Evolutionary conservation across 2,888 invertebrate genomes (phyloP).

Genomic region (Drosophila vallismaia): DNA sequence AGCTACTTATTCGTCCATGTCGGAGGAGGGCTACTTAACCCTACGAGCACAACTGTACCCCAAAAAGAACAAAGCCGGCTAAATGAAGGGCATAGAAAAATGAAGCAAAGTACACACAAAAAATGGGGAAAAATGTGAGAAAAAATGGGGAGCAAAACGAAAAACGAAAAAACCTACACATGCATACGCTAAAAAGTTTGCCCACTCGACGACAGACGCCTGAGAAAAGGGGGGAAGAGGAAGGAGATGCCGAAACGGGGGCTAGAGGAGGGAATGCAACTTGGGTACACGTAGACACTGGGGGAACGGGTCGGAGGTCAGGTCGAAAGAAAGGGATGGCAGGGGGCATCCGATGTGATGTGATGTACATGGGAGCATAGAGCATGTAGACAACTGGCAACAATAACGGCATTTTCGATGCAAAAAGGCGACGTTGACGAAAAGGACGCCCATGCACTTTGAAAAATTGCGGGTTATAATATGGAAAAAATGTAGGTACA

Average conservation of each 20-base stretch:
- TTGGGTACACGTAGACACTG: constrained; percentile 56
- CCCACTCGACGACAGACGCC: constrained; percentile 76
- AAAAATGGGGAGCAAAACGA: constrained; percentile 26
- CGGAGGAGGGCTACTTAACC: constrained; percentile 56
- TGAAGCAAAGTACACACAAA: constrained; percentile 47
- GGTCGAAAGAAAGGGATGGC: not conserved
- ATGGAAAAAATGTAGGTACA: no score
- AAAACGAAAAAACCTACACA: constrained; percentile 24
- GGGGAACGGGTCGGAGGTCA: not conserved
- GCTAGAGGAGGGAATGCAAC: constrained; percentile 48
- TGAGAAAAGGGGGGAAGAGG: constrained; percentile 19
- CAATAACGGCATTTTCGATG: constrained; percentile 80
- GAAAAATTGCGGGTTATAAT: not conserved
- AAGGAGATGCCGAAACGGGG: not conserved
- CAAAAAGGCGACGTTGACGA: constrained; percentile 64
- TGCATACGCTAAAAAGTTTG: constrained; percentile 57
- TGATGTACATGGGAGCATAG: constrained; percentile 41
- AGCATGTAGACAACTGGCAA: constrained; percentile 73
- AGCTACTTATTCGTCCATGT: constrained; percentile 27
- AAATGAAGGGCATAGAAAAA: constrained; percentile 75
- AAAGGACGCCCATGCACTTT: constrained; percentile 59
- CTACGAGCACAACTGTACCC: constrained; percentile 72
- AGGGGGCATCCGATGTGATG: constrained; percentile 22
- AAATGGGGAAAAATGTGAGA: constrained; percentile 26
- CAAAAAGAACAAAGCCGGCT: constrained; percentile 68